Evolutionary conservation across 2,888 invertebrate genomes (phyloP), one percentile per base, ranked within the genome.

Genomic region (Atrina japonica): DNA sequence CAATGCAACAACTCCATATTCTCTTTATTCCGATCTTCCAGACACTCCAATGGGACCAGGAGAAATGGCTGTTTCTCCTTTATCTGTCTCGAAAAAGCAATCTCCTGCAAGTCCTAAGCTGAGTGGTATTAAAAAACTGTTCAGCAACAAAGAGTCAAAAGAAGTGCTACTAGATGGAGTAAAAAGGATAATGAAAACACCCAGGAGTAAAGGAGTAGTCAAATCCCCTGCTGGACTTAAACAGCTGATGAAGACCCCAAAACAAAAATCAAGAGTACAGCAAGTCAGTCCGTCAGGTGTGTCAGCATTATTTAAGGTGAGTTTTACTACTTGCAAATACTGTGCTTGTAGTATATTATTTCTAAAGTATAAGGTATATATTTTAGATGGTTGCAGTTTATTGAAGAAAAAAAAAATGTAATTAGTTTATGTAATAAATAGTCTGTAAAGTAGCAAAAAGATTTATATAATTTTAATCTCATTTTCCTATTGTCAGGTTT

Each of bases 31-130:
- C 23, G 86, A 88, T 56, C 64, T 90, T 11, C 90, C 90, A 23
- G 87, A 87, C 52, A 89, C 89, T 23, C 90, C 90, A 0, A 76
- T 82, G 66, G 88, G 88, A 29, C 90, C 90, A 11, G 83, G 88
- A 30, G 86, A 88, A 65, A 89, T 89, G 89, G 76, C 87, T 60
- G 88, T 89, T 16, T 89, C 89, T 1, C 89, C 89, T 3, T 68
- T 89, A n/a, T 81, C 85, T 6, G 68, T 73, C 11, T 59, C 64
- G 2, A 78, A 75, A 53, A 30, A 56, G n/a, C 29, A 40, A 27
- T 53, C 78, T 11, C 65, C 72, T 23, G 56, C 59, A 6, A 85
- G 83, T 58, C 74, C 74, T 2, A 75, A 63, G 16, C 70, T 85
- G 6, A 67, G 75, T 64, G 86, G 86, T 49, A 75, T 88, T 16